Percentiles rank a stretch among this genome's conserved stretches.
Evolutionary conservation across 2,113 vertebrate genomes (phyloP).

Genomic region (Oreochromis tanganicae): DNA sequence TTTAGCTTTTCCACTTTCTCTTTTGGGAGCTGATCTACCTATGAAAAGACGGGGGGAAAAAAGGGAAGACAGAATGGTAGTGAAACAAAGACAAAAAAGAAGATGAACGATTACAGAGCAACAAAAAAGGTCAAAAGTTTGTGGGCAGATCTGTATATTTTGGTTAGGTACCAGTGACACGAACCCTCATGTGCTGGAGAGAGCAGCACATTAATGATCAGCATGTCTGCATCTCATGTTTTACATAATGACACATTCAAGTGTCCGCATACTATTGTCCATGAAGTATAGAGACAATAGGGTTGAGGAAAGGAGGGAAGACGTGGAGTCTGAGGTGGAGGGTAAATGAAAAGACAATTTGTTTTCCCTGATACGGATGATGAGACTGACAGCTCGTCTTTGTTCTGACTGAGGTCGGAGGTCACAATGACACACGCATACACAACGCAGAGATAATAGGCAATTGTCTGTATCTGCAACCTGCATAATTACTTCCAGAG

Average conservation of each 20-base stretch:
- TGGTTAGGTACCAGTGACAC: neutral
- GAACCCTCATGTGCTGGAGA: neutral
- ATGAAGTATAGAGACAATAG: neutral
- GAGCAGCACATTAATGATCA: neutral
- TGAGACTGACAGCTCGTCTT: neutral
- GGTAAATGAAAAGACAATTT: neutral
- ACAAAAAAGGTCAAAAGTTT: neutral
- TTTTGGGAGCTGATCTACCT: neutral
- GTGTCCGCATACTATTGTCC: neutral
- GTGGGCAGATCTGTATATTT: neutral
- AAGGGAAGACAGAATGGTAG: neutral
- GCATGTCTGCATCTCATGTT: neutral
- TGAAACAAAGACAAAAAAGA: neutral
- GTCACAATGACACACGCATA: neutral
- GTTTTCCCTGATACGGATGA: neutral
- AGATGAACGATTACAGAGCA: neutral
- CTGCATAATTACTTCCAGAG: neutral
- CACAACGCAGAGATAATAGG: neutral
- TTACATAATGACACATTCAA: neutral
- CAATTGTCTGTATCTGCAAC: neutral
- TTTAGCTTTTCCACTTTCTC: slow-evolving; percentile 33
- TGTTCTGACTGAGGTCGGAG: slow-evolving; percentile 4
- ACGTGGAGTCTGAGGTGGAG: neutral
- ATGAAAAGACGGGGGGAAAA: accelerated
- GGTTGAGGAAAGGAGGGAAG: neutral